Conservation (phyloP, 2,888 invertebrate species). For the Thera britannica region DNA sequence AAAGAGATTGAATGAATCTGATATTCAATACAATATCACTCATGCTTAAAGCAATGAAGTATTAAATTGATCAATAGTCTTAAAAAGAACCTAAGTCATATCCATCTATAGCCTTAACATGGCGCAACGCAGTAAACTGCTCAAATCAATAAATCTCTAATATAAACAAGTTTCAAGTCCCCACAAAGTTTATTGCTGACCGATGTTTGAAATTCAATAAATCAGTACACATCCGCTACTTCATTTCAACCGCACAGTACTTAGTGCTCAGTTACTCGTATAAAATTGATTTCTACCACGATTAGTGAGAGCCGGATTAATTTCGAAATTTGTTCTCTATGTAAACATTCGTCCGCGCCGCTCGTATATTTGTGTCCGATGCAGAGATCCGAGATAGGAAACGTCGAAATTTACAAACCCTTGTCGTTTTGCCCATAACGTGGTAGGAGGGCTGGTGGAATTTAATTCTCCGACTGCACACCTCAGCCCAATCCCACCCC, state of each 20-base stretch:
- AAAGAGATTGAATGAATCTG: background rate
- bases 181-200: conserved; percentile 65
- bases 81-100: conserved; percentile 7
- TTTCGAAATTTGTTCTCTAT: conserved; percentile 68
- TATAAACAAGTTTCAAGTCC: conserved; percentile 67
- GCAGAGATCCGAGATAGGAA: conserved; percentile 77
- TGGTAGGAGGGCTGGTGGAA: conserved; percentile 80
- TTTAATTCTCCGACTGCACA: conserved; percentile 63
- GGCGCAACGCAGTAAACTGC: conserved; percentile 64
- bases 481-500: conserved; percentile 53
- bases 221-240: conserved; percentile 77
- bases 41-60: conserved; percentile 1
- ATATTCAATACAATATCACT: background rate
- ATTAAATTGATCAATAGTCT: conserved; percentile 9
- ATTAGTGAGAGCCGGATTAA: conserved; percentile 63
- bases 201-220: conserved; percentile 74
- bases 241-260: conserved; percentile 58
- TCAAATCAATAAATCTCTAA: conserved; percentile 69
- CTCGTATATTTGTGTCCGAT: conserved; percentile 64
- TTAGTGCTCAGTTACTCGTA: conserved; percentile 44
- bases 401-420: conserved; percentile 82
- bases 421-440: conserved; percentile 80
- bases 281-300: conserved; percentile 65
- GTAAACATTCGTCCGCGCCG: conserved; percentile 80
- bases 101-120: conserved; percentile 38